phyloP scores from a whole-genome alignment of 2,797 vertebrate genomes.

The Clarias laeviceps region DNA sequence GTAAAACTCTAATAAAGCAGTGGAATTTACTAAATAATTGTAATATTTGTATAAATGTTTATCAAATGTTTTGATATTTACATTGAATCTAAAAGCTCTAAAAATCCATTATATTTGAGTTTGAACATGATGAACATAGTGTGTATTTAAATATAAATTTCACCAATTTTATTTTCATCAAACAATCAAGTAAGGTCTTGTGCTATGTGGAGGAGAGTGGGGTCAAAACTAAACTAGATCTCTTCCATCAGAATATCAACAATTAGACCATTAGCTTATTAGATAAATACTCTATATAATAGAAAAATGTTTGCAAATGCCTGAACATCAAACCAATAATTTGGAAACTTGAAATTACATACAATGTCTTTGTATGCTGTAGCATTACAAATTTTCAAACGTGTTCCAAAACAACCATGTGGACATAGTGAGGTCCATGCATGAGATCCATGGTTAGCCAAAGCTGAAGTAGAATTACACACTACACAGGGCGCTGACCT shows the following conservation, averaged over 20 bases:
- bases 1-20: background rate
- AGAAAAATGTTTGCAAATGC: too few species aligned
- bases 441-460: too few species aligned
- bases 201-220: background rate
- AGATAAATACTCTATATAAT: background rate
- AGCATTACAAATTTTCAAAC: too few species aligned
- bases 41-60: background rate
- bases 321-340: too few species aligned
- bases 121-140: background rate
- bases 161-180: background rate
- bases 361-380: too few species aligned
- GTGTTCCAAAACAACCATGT: too few species aligned
- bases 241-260: background rate
- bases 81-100: background rate
- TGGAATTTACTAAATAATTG: background rate
- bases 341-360: too few species aligned
- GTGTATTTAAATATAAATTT: background rate
- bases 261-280: background rate
- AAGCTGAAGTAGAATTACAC: too few species aligned
- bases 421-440: too few species aligned
- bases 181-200: background rate
- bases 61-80: background rate
- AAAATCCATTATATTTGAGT: background rate
- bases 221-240: background rate
- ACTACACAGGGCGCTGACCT: too few species aligned